Conservation (phyloP, 2,113 vertebrate species). For the Cettia cetti region DNA sequence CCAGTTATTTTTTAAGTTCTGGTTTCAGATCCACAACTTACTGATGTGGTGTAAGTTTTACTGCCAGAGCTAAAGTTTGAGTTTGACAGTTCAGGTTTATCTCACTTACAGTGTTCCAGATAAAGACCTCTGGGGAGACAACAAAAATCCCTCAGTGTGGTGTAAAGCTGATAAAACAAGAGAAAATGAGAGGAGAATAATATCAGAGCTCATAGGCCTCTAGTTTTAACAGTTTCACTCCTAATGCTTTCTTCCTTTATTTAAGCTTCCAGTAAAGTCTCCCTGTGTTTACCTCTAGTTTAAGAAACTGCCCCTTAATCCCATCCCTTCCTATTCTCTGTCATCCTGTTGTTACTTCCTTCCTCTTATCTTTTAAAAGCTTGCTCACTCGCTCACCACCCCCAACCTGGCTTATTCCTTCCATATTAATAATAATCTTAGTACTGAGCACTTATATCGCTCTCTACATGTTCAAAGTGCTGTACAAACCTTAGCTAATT, state of each 20-base stretch:
- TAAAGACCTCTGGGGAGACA: conserved; percentile 2
- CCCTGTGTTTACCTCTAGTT: conserved; percentile 31
- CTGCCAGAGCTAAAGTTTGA: background rate
- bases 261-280: conserved; percentile 24
- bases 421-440: conserved; percentile 67
- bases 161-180: conserved; percentile 38
- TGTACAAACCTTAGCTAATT: conserved; percentile 68
- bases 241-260: background rate
- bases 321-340: conserved; percentile 24
- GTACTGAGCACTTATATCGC: conserved; percentile 63
- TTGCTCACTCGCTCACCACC: conserved; percentile 15
- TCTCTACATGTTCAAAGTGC: conserved; percentile 66
- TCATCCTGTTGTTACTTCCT: conserved; percentile 47
- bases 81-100: background rate
- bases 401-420: conserved; percentile 48
- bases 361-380: conserved; percentile 54
- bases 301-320: conserved; percentile 42
- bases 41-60: background rate
- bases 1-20: background rate
- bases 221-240: background rate
- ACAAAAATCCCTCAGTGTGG: background rate
- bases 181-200: conserved; percentile 17
- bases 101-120: background rate
- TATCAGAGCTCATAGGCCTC: background rate
- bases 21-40: background rate